Evolutionary conservation across 2,888 invertebrate species (phyloP), one percentile per base, ranked within the genome.

Genomic region (Ophioninae sp.): DNA sequence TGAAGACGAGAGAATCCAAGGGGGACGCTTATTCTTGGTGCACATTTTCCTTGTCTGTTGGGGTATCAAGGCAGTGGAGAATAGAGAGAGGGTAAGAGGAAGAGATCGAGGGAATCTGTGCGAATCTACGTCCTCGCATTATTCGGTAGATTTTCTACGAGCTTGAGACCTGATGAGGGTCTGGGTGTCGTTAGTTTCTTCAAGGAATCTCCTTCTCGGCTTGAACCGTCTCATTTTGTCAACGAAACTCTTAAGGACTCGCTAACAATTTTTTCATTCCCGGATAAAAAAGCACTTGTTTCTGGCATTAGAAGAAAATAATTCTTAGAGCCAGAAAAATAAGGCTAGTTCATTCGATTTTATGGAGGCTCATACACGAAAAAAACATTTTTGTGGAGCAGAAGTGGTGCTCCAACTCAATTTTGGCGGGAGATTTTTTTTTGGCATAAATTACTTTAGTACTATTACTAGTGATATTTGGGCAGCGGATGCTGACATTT

Each of bases 131-230:
- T 80, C 82, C 87, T 82, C 86, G 87, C 88, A 88, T 90, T 88
- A 87, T 87, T 86, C 83, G 85, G 86, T 65, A 65, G 68, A 79
- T 75, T 76, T 74, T 61, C 71, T 67, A 67, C 71, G 72, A 82
- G 85, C 86, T 84, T 58, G 17, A 13, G 37, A 37, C 22, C 59
- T 2, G 51, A 22, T 68, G 73, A 37, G 22, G 30, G 87, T 87
- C 30, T 30, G 30, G 82, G 87, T 87, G 83, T 90, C 90, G 88
- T 90, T 91, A 90, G 88, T 88, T 87, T 61, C 75, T 73, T 20
- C 56, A n/a, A 51, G 72, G 13, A 41, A 68, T 67, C 37, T 39
- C 44, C 56, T 13, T 61, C 68, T 17, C 63, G 20, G 20, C 41
- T 22, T 65, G 30, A 64, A 56, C 23, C 72, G 41, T 71, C 30